Conservation (phyloP, 1,140 invertebrate genomes). For the Pseudachorutes palmiensis region DNA sequence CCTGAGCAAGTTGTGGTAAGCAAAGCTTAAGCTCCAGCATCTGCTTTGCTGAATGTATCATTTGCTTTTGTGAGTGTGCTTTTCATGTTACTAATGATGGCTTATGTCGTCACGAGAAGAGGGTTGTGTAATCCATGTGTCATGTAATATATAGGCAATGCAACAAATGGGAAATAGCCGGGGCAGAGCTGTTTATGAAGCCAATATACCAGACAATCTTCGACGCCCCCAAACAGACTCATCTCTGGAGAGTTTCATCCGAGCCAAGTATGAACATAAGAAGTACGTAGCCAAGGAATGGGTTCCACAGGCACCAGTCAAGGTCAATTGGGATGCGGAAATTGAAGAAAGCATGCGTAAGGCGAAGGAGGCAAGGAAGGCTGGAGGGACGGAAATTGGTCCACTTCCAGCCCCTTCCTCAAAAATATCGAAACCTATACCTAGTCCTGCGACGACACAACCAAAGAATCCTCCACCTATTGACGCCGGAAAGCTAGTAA, state of each 20-base stretch:
- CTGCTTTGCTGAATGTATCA: too few species aligned
- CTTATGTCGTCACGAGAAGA: too few species aligned
- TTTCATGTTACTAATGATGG: too few species aligned
- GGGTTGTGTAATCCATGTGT: too few species aligned
- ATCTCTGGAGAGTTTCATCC: slow-evolving; percentile 85
- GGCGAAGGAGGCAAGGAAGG: slow-evolving; percentile 69
- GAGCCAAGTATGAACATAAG: slow-evolving; percentile 96
- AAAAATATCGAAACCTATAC: slow-evolving; percentile 48
- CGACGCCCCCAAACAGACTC: slow-evolving; percentile 89
- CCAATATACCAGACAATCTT: slow-evolving; percentile 90
- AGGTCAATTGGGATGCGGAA: slow-evolving; percentile 70
- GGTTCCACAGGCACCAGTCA: slow-evolving; percentile 74
- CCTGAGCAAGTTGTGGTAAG: slow-evolving; percentile 85
- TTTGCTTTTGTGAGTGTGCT: too few species aligned
- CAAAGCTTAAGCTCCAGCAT: too few species aligned
- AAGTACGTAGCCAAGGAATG: slow-evolving; percentile 96
- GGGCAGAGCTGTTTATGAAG: slow-evolving; percentile 93
- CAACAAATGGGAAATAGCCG: slow-evolving; percentile 98
- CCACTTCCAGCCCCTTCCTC: slow-evolving; percentile 49
- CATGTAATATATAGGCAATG: slow-evolving; percentile 59
- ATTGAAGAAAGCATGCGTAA: slow-evolving; percentile 58
- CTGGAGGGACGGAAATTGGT: slow-evolving; percentile 39
- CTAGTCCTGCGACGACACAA: slow-evolving; percentile 45
- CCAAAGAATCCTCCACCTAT: slow-evolving; percentile 39
- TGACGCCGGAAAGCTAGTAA: not conserved